Base-by-base conservation (phyloP, 1,140 invertebrate species). In the Drosophila virilis region DNA sequence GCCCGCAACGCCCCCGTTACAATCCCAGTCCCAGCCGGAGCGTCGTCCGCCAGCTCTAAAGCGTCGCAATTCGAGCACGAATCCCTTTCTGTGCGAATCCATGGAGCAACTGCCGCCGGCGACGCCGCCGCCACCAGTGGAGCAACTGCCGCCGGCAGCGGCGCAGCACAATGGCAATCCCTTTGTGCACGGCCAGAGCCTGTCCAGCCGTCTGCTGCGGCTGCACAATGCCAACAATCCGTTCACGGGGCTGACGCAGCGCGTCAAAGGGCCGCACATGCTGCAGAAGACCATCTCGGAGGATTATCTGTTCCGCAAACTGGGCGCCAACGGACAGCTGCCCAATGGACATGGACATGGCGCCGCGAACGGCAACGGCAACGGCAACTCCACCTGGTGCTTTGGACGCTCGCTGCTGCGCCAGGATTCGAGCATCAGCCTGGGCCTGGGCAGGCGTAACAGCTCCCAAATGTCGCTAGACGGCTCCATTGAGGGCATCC, bases 241-340 rank as follows among this genome's bases (percentile, higher is more conserved):
- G 0, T 92, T 92, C 9, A 72, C 76, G 7, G 77, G 82, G 0
- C 62, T 91, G 4, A 58, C 81, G 12, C 84, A 91, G 9, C 79
- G 84, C 3, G 84, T 91, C 55, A 91, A 91, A 62, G 91, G 90
- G 1, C 88, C 90, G 1, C 91, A 92, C 8, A 74, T 90, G 72
- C 67, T 92, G 66, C 91, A 92, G 17, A 92, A 92, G 59, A 92
- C 92, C 65, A 84, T 91, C 50, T 92, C 92, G 8, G 92, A 92
- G 76, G 90, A 92, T 22, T 91, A 91, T 62, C 74, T 92, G 0
- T 91, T 91, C 48, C 83, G 90, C 28, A 91, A 72, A 43, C 48
- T 73, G 64, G 22, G 22, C 22, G 22, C 22, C 22, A 22, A 22
- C 22, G 22, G 22, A 22, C 22, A 22, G 22, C 48, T 73, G 64